phyloP scores from a whole-genome alignment of 2,113 vertebrate genomes.

The Pangasianodon hypophthalmus region DNA sequence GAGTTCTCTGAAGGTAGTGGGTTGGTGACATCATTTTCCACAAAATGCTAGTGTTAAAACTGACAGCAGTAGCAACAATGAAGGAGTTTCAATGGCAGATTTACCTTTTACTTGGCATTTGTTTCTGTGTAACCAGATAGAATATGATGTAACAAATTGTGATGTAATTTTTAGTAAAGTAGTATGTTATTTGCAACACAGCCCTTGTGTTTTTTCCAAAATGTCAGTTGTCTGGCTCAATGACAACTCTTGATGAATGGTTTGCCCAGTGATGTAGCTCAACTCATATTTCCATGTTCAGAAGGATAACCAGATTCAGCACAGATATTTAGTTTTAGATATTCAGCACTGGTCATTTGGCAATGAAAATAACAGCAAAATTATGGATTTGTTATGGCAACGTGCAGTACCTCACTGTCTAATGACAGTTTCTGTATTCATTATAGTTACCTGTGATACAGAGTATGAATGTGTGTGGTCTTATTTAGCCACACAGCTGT shows the following conservation, averaged over 20 bases:
- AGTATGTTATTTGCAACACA: neutral
- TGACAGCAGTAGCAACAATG: neutral
- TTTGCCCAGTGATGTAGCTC: neutral
- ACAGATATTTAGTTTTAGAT: neutral
- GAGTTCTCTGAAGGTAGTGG: neutral
- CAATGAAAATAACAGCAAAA: neutral
- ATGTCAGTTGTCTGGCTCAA: neutral
- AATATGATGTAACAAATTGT: neutral
- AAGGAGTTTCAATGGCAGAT: neutral
- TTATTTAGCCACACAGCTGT: conserved; percentile 5
- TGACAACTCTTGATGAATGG: neutral
- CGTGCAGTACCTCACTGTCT: neutral
- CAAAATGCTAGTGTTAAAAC: neutral
- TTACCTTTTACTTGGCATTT: neutral
- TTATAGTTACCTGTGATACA: neutral
- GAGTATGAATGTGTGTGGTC: neutral
- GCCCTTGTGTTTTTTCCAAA: neutral
- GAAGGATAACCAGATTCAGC: neutral
- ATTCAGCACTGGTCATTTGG: neutral
- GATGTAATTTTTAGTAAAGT: neutral
- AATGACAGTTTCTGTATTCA: neutral
- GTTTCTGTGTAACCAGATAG: neutral
- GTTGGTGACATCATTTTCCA: neutral
- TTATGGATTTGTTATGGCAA: neutral
- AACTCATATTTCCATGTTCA: neutral